phyloP scores from a whole-genome alignment of 35 echinoderm and acorn worm genomes.

The Strongylocentrotus purpuratus region DNA sequence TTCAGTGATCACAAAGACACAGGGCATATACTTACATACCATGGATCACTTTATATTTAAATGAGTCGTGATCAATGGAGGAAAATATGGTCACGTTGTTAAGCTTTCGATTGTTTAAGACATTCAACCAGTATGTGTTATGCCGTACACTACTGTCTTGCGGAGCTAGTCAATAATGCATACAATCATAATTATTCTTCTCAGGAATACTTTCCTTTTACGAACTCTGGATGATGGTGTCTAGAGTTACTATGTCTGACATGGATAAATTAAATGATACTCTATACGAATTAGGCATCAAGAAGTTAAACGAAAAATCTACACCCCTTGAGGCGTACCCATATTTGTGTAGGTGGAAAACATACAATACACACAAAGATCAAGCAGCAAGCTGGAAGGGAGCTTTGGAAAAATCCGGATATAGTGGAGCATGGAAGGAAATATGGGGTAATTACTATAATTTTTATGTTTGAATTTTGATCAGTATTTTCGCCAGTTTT shows the following conservation, averaged over 20 bases:
- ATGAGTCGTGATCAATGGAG: too few relatives aligned
- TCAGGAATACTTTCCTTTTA: neutral
- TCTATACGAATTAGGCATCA: neutral
- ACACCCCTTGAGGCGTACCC: neutral
- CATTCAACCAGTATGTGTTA: too few relatives aligned
- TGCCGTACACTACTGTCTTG: neutral
- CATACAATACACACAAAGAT: neutral
- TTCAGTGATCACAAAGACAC: too few relatives aligned
- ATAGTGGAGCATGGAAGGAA: neutral
- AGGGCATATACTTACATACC: too few relatives aligned
- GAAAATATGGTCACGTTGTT: too few relatives aligned
- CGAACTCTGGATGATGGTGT: neutral
- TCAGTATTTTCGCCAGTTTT: too few relatives aligned
- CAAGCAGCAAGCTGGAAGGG: neutral
- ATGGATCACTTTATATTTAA: too few relatives aligned
- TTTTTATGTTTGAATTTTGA: too few relatives aligned
- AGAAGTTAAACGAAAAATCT: neutral
- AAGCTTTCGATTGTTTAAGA: too few relatives aligned
- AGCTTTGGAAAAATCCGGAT: neutral
- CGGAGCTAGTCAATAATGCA: too few relatives aligned
- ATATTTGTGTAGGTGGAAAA: neutral
- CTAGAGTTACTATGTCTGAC: neutral
- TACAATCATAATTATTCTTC: neutral
- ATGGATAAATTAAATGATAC: neutral
- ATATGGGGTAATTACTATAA: neutral